These are phyloP conservation scores for Novumbra hubbsi DNA, from an alignment of 2,797 vertebrate species.

Conservation along the genomic window DNA sequence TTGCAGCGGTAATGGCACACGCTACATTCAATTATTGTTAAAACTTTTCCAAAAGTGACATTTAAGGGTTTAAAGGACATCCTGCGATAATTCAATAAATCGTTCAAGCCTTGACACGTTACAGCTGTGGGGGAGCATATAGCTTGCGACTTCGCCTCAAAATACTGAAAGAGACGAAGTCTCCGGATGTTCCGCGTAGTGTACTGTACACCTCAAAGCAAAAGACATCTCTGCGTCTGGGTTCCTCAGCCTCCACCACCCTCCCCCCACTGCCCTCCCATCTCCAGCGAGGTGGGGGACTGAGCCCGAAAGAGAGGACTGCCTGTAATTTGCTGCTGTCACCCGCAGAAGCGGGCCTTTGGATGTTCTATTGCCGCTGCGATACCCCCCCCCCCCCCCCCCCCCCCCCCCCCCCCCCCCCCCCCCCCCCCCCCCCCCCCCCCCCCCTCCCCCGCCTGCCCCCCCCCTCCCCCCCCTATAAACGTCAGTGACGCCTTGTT, in stretches of 20 bases:
- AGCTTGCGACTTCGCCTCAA: background rate
- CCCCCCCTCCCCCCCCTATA: background rate
- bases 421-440: background rate
- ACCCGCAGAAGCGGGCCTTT: background rate
- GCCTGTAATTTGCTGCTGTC: slow-evolving; percentile 6
- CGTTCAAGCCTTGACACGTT: background rate
- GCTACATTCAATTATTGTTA: background rate
- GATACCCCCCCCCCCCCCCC: background rate
- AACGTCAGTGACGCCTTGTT: background rate
- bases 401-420: background rate
- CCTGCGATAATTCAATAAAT: background rate
- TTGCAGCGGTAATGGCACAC: background rate
- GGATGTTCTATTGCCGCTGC: background rate
- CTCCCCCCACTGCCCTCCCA: background rate
- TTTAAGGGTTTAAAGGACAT: slow-evolving; percentile 1
- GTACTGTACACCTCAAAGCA: background rate
- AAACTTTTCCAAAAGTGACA: background rate
- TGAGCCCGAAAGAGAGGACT: background rate
- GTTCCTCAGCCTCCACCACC: no score
- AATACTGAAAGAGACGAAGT: background rate
- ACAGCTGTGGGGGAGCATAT: background rate
- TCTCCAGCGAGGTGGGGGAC: background rate
- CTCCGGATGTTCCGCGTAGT: background rate
- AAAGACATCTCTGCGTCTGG: background rate
- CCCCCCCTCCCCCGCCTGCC: background rate